phyloP scores from a whole-genome alignment of 2,113 vertebrate genomes.

The Elephas maximus region DNA sequence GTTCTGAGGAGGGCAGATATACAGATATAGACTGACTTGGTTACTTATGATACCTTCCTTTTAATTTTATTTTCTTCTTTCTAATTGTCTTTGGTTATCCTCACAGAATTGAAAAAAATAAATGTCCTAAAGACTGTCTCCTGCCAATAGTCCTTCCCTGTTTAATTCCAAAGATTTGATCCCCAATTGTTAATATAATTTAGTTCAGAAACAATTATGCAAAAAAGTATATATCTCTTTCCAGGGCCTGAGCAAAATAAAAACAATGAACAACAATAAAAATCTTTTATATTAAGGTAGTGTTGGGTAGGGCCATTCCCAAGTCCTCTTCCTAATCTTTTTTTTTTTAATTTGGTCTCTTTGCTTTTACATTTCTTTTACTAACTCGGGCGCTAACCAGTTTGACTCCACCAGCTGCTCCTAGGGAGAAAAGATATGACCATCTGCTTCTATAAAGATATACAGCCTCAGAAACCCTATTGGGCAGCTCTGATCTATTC shows the following conservation, averaged over 20 bases:
- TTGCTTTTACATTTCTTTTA: background rate
- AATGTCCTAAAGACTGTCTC: background rate
- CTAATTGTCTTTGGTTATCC: background rate
- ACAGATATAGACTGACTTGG: background rate
- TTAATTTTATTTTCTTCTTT: slow-evolving; percentile 6
- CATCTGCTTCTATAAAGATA: background rate
- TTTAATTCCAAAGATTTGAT: background rate
- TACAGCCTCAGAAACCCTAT: background rate
- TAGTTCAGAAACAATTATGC: background rate
- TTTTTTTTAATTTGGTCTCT: background rate
- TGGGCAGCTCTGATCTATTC: background rate
- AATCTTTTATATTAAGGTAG: background rate
- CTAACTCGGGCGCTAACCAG: background rate
- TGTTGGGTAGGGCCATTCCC: background rate
- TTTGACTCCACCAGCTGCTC: background rate
- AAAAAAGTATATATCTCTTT: background rate
- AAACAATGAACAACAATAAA: background rate
- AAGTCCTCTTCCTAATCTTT: background rate
- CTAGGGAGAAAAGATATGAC: background rate
- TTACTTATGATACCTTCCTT: background rate
- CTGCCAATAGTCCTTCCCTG: background rate
- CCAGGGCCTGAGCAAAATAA: background rate
- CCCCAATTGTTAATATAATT: background rate
- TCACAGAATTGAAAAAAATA: background rate
- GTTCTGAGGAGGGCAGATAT: background rate